These are phyloP conservation scores for Eulemur coronatus DNA, from an alignment of 2,797 vertebrate genomes.

Conservation along the genomic window DNA sequence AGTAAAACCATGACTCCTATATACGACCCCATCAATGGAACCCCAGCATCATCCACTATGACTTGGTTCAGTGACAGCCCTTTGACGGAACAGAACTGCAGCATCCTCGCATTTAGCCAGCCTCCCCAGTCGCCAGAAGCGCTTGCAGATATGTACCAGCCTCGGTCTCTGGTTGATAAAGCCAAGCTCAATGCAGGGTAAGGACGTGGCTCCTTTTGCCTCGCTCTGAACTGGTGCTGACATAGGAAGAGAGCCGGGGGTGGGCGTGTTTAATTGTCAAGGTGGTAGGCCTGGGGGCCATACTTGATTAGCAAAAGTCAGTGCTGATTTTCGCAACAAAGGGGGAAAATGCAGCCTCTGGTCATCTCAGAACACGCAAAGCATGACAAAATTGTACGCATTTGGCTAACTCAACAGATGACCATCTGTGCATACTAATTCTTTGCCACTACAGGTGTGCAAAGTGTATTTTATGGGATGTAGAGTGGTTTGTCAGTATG, in stretches of 20 bases:
- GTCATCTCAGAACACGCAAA: background rate
- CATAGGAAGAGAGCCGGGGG: background rate
- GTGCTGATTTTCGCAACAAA: background rate
- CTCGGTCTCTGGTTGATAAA: slow-evolving; percentile 92
- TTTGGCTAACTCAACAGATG: background rate
- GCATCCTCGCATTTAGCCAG: slow-evolving; percentile 86
- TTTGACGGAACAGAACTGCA: slow-evolving; percentile 85
- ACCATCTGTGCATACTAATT: background rate
- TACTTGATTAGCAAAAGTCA: background rate
- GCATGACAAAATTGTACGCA: background rate
- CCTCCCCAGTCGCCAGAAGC: slow-evolving; percentile 87
- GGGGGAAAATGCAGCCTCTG: background rate
- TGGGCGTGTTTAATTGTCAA: background rate
- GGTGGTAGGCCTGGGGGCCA: background rate
- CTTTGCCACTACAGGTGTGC: background rate
- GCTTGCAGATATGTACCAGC: slow-evolving; percentile 93
- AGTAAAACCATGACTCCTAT: slow-evolving; percentile 96
- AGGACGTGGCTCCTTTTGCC: slow-evolving; percentile 41
- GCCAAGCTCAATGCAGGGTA: slow-evolving; percentile 93
- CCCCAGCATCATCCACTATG: slow-evolving; percentile 91
- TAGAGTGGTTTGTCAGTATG: background rate
- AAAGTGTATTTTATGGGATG: background rate
- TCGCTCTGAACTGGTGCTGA: background rate
- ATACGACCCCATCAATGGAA: slow-evolving; percentile 94
- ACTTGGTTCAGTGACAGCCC: slow-evolving; percentile 95